These are phyloP conservation scores for Potamilus streckersoni DNA, from an alignment of 1,140 invertebrate genomes.

Conservation along the genomic window DNA sequence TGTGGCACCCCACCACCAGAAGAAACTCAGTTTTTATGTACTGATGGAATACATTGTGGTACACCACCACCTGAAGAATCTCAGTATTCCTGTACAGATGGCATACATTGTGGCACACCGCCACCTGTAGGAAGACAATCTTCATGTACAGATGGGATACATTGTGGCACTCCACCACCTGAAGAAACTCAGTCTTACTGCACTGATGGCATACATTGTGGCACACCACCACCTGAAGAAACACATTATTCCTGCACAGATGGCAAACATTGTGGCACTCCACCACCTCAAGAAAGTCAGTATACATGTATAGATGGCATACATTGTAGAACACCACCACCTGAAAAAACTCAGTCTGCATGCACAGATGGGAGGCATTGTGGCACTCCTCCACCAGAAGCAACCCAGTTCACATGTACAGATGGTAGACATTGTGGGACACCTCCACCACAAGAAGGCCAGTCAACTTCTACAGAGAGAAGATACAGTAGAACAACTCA, in stretches of 20 bases:
- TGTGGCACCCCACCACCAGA: slow-evolving; percentile 31
- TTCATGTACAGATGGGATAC: slow-evolving; percentile 25
- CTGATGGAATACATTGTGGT: slow-evolving; percentile 32
- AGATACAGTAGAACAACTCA: slow-evolving; percentile 21
- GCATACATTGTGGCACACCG: slow-evolving; percentile 29
- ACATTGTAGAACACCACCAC: slow-evolving; percentile 22
- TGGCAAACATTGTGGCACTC: slow-evolving; percentile 22
- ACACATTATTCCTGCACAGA: slow-evolving; percentile 10
- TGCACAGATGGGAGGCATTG: slow-evolving; percentile 21
- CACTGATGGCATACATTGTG: slow-evolving; percentile 24
- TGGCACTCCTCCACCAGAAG: slow-evolving; percentile 16
- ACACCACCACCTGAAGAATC: slow-evolving; percentile 25
- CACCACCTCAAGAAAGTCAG: slow-evolving; percentile 21
- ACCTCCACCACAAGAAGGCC: slow-evolving; percentile 4
- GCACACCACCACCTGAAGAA: slow-evolving; percentile 26
- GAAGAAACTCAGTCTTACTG: neutral
- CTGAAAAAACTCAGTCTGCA: neutral
- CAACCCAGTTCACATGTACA: neutral
- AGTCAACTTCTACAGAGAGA: slow-evolving; percentile 12
- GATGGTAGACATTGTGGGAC: slow-evolving; percentile 28
- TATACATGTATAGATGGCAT: slow-evolving; percentile 11
- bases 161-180: slow-evolving; percentile 33
- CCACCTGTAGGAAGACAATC: slow-evolving; percentile 20
- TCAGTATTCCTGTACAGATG: slow-evolving; percentile 19
- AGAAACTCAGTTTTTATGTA: slow-evolving; percentile 9